phyloP scores from a whole-genome alignment of 2,797 vertebrate genomes.

The Acropternis orthonyx region DNA sequence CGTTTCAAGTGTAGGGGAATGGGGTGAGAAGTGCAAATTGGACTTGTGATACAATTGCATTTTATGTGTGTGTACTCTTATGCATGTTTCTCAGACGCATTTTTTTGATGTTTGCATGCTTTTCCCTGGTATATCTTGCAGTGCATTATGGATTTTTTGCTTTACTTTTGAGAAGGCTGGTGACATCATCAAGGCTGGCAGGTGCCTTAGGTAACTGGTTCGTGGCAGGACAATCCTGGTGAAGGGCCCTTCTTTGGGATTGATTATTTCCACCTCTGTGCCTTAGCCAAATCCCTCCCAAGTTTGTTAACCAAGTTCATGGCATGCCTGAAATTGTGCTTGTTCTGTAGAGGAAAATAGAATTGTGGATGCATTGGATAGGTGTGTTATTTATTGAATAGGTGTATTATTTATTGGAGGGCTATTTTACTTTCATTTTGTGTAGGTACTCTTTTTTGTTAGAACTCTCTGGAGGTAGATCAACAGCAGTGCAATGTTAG shows the following conservation, averaged over 20 bases:
- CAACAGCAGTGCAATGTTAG: not conserved
- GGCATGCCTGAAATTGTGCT: not conserved
- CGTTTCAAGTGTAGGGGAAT: not conserved
- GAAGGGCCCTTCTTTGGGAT: not conserved
- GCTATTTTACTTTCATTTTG: constrained; percentile 43
- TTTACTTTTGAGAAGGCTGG: not conserved
- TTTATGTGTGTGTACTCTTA: not conserved
- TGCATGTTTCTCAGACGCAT: not conserved
- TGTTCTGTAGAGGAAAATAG: not conserved
- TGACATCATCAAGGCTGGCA: not conserved
- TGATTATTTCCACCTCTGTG: not conserved
- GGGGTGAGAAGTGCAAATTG: not conserved
- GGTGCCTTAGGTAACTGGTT: not conserved
- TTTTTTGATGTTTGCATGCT: not conserved
- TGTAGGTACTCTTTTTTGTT: not conserved
- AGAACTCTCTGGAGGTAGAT: not conserved
- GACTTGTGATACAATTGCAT: not conserved
- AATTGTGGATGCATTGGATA: not conserved
- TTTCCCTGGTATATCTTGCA: not conserved
- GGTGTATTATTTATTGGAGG: not conserved
- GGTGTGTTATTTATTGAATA: not conserved
- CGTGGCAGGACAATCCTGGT: not conserved
- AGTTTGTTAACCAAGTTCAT: not conserved
- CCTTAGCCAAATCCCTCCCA: not conserved
- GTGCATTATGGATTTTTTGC: not conserved